These are phyloP conservation scores for rabbit (Oryctolagus cuniculus) DNA, from an alignment of 2,113 vertebrate species.

Conservation along the genomic window DNA sequence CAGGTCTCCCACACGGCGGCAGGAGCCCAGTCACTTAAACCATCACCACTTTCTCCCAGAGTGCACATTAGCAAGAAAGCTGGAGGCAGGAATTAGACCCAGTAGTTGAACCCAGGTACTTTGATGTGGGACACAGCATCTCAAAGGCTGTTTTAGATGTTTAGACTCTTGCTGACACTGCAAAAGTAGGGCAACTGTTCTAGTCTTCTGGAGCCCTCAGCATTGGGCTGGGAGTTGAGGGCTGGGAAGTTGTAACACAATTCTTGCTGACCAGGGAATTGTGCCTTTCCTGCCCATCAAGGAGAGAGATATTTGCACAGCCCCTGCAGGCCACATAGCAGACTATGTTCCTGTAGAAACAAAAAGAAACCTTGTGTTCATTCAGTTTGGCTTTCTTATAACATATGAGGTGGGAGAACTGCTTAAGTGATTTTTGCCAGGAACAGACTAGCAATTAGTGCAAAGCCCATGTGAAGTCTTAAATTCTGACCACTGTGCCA, in stretches of 20 bases:
- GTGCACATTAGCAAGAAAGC: no score
- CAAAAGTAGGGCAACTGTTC: neutral
- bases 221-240: neutral
- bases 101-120: no score
- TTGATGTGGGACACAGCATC: no score
- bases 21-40: no score
- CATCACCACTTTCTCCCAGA: no score
- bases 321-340: neutral
- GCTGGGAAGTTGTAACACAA: neutral
- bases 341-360: neutral
- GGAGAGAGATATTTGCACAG: neutral
- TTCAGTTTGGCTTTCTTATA: neutral
- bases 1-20: no score
- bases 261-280: neutral
- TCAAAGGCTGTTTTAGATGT: no score
- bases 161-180: neutral
- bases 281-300: neutral
- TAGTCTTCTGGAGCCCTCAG: neutral
- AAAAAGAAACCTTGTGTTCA: neutral
- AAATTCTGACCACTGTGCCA: neutral
- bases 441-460: neutral
- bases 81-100: no score
- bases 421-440: neutral
- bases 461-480: neutral
- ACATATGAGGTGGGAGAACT: neutral